A percentile compares a stretch with the other conserved stretches of the same genome.
phyloP scores from a whole-genome alignment of 2,797 vertebrate species.

The Xenopus petersii region DNA sequence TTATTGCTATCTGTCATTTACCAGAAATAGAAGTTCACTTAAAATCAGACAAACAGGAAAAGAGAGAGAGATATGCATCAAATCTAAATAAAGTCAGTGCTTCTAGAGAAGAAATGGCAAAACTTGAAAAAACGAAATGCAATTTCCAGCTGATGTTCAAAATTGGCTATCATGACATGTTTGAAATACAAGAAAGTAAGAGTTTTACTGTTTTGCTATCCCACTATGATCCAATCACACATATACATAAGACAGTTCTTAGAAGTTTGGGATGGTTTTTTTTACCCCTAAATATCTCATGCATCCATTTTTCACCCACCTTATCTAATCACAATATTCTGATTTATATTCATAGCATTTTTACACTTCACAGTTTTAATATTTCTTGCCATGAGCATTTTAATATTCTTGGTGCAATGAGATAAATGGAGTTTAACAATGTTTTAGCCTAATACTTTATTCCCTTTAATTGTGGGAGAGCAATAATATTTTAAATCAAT shows the following conservation, averaged over 20 bases:
- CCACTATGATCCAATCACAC: constrained; percentile 42
- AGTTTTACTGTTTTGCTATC: constrained; percentile 44
- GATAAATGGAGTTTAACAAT: constrained; percentile 34
- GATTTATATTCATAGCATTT: constrained; percentile 51
- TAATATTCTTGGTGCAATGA: constrained; percentile 33
- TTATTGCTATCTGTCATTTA: constrained; percentile 47
- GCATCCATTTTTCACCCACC: constrained; percentile 42
- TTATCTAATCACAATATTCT: constrained; percentile 47
- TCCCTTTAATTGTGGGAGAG: constrained; percentile 32
- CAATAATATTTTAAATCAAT: too few relatives aligned
- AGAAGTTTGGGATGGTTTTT: constrained; percentile 45
- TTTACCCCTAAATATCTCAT: constrained; percentile 48
- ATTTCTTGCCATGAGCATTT: constrained; percentile 41
- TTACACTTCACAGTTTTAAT: constrained; percentile 48
- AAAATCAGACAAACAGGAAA: constrained; percentile 48
- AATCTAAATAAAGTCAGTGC: constrained; percentile 46
- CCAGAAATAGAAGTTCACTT: constrained; percentile 47
- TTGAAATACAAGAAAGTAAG: constrained; percentile 47
- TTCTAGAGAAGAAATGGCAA: constrained; percentile 44
- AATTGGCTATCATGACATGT: constrained; percentile 50
- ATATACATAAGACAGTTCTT: constrained; percentile 38
- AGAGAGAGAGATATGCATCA: constrained; percentile 42
- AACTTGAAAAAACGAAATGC: constrained; percentile 47
- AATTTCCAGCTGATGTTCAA: constrained; percentile 50
- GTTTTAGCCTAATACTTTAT: constrained; percentile 16